phyloP scores from a whole-genome alignment of 2,888 invertebrate genomes.

The Calliphora vomitoria region DNA sequence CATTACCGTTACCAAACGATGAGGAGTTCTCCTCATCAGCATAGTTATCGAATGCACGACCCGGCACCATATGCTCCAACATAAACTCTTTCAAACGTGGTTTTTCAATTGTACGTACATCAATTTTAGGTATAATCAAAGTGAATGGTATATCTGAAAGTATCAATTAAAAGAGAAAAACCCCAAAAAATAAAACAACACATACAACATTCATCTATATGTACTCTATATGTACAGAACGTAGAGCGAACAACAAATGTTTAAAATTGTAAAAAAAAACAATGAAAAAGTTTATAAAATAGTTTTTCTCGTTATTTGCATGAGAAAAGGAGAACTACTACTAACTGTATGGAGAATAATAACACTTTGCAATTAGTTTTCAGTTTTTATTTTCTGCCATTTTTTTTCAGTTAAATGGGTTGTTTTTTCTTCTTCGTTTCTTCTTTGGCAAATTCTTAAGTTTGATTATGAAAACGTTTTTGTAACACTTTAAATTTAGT shows the following conservation, averaged over 20 bases:
- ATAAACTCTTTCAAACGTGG: conserved; percentile 86
- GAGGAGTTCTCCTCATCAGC: conserved; percentile 83
- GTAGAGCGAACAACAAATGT: background rate
- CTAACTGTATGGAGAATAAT: conserved; percentile 37
- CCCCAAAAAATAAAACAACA: conserved; percentile 13
- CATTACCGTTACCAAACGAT: conserved; percentile 84
- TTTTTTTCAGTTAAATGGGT: background rate
- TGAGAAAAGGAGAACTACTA: conserved; percentile 26
- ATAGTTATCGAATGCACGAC: conserved; percentile 85
- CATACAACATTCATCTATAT: background rate
- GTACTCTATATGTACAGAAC: background rate
- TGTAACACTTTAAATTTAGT: conserved; percentile 42
- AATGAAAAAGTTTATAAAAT: conserved; percentile 21
- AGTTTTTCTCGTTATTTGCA: conserved; percentile 33
- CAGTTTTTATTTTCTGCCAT: background rate
- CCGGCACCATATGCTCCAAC: conserved; percentile 87
- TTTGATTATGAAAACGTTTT: conserved; percentile 26
- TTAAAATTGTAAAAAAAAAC: background rate
- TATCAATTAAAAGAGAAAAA: conserved; percentile 63
- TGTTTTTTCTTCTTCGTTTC: background rate
- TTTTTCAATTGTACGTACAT: conserved; percentile 85
- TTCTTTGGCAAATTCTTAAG: background rate
- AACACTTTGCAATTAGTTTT: conserved; percentile 44
- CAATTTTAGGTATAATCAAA: conserved; percentile 86
- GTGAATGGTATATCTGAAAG: conserved; percentile 87